These are phyloP conservation scores for Ailurus styani DNA, from an alignment of 2,113 vertebrate genomes.

Conservation along the genomic window DNA sequence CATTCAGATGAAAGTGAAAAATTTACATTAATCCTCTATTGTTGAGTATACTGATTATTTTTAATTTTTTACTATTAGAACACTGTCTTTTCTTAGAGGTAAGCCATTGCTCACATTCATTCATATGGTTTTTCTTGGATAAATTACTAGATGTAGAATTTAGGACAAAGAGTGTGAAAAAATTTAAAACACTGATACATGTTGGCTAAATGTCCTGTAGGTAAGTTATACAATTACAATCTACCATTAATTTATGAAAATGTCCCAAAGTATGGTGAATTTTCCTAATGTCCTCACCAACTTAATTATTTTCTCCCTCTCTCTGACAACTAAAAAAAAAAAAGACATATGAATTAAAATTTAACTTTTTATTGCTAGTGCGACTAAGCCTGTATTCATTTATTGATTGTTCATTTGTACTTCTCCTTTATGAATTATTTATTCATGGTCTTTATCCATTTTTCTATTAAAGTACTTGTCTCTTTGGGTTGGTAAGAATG, in stretches of 20 bases:
- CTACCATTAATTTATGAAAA: neutral
- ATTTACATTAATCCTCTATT: neutral
- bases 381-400: neutral
- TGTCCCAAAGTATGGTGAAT: neutral
- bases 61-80: neutral
- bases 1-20: neutral
- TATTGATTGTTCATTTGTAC: neutral
- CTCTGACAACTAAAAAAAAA: neutral
- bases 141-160: neutral
- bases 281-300: neutral
- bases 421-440: neutral
- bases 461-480: neutral
- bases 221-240: neutral
- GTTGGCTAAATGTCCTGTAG: neutral
- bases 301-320: neutral
- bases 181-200: neutral
- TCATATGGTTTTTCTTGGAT: neutral
- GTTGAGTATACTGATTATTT: neutral
- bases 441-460: neutral
- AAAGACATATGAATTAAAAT: neutral
- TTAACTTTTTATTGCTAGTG: neutral
- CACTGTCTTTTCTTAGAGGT: neutral
- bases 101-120: neutral
- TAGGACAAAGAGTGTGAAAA: neutral
- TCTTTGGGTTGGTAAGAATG: neutral